Base-by-base conservation (phyloP, 1,140 invertebrate genomes). In the Limonius californicus region DNA sequence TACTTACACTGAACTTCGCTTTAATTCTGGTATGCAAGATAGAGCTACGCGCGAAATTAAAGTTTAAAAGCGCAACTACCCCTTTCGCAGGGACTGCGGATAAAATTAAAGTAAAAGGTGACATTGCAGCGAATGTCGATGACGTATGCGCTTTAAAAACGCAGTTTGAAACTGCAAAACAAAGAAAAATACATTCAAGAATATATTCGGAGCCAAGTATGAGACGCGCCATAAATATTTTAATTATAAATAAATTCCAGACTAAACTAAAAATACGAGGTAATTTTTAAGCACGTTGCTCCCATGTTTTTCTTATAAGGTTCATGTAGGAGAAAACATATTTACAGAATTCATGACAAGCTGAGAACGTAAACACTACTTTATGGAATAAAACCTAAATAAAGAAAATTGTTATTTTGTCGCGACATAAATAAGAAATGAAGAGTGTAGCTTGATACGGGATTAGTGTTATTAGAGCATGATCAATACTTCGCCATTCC, bases 221-320 rank as follows among this genome's bases (percentile, higher is more conserved):
- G 35, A 65, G 64, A 55, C 60, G 59, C 58, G 32, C 65, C 68
- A 69, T 69, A 69, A 69, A 69, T 69, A 69, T 69, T 69, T 69
- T 69, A 69, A 69, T 69, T 69, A 69, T 69, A 69, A 69, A 67
- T 69, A 69, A 69, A 69, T 69, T 65, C 65, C 68, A 63, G 65
- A 63, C 62, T 61, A 21, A 59, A 67, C 68, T 69, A 69, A 69
- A 69, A 69, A 69, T 69, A 69, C 65, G 61, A 67, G 64, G 63
- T 67, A 67, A 66, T 69, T 69, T 69, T 65, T 65, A 62, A 64
- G 68, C 66, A 62, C 67, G 57, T 67, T 67, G 67, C 62, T 57
- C 54, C 45, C 55, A 43, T 30, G 23, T 27, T 20, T 50, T 23
- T 58, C 20, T 58, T 35, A 14, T 39, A 39, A 39, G 35, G 35